Percentiles rank a stretch among this genome's conserved stretches.
Conservation (phyloP, 2,888 invertebrate species). For the Tenthredo mesomela region DNA sequence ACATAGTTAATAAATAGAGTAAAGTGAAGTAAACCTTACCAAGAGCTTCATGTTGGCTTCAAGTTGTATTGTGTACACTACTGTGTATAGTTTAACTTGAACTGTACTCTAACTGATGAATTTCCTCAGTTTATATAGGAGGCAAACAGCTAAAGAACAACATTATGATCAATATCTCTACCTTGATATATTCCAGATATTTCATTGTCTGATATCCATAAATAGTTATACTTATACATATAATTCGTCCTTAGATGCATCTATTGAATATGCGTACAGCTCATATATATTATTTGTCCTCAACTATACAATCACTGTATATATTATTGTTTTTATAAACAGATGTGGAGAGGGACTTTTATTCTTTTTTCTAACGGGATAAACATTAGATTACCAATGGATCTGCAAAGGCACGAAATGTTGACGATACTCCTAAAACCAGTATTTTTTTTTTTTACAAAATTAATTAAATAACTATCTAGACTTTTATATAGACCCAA, state of each 20-base stretch:
- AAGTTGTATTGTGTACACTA: constrained; percentile 17
- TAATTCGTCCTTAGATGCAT: neutral
- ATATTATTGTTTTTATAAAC: neutral
- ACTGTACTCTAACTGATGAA: constrained; percentile 14
- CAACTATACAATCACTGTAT: constrained; percentile 16
- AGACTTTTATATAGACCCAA: neutral
- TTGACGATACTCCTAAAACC: neutral
- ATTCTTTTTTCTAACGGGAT: neutral
- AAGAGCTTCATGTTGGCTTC: constrained; percentile 35
- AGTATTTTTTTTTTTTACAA: neutral
- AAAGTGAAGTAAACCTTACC: constrained; percentile 15
- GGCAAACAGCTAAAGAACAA: neutral
- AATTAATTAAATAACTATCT: neutral
- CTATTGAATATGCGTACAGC: neutral
- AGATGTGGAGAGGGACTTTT: neutral
- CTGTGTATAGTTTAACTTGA: constrained; percentile 11
- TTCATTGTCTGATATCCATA: constrained; percentile 21
- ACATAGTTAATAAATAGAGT: neutral
- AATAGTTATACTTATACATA: neutral
- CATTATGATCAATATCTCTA: constrained; percentile 15
- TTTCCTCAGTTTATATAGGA: constrained; percentile 31
- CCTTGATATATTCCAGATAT: constrained; percentile 32
- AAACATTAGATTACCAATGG: neutral
- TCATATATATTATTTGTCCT: constrained; percentile 40
- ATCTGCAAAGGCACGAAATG: neutral